Evolutionary conservation across 2,113 vertebrate genomes (phyloP).

Genomic region (Alectura lathami): DNA sequence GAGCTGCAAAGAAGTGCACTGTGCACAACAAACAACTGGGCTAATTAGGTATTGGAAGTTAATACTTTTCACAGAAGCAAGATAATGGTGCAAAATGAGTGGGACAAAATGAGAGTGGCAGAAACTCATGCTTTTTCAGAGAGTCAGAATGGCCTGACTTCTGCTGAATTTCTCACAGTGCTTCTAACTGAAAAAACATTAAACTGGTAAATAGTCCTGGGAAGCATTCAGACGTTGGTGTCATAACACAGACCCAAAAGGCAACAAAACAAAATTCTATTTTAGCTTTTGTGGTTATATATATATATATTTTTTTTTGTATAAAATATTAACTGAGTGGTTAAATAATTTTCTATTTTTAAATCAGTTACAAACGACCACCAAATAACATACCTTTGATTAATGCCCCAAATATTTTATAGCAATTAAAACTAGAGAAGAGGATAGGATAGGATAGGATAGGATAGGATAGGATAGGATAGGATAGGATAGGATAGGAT

Average conservation of each 20-base stretch:
- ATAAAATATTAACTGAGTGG: not conserved
- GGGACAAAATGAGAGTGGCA: not conserved
- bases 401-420: fast-evolving
- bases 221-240: not conserved
- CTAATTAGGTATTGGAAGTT: not conserved
- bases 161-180: not conserved
- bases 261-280: not conserved
- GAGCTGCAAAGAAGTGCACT: not conserved
- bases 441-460: not conserved
- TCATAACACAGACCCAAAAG: not conserved
- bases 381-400: not conserved
- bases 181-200: not conserved
- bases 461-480: too few species aligned
- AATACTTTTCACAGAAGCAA: not conserved
- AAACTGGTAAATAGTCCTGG: not conserved
- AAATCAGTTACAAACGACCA: not conserved
- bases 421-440: not conserved
- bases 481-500: not conserved
- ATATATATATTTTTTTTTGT: not conserved
- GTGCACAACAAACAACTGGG: not conserved
- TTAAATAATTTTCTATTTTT: not conserved
- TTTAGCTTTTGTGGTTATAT: not conserved
- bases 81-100: not conserved
- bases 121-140: not conserved
- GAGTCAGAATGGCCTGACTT: not conserved